Percentiles rank a stretch among this genome's conserved stretches.
Evolutionary conservation across 2,888 invertebrate genomes (phyloP).

Genomic region (Ormyrus rosae): DNA sequence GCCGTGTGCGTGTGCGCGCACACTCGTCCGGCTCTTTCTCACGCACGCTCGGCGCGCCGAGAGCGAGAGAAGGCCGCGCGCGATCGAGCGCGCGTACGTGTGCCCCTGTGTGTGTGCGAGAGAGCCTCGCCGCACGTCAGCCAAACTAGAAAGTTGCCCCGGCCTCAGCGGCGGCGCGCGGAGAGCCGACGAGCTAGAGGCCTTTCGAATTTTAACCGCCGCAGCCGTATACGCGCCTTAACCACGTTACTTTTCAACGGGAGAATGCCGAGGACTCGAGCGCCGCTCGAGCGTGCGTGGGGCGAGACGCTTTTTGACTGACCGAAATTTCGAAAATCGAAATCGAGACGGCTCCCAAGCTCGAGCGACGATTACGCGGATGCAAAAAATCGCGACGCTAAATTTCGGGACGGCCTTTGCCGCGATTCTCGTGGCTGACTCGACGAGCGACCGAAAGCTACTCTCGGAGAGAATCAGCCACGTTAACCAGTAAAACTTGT

Average conservation of each 20-base stretch:
- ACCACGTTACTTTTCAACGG: slow-evolving; percentile 54
- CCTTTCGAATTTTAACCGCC: slow-evolving; percentile 74
- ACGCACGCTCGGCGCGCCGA: neutral
- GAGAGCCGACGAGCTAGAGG: slow-evolving; percentile 64
- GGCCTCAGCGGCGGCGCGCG: slow-evolving; percentile 40
- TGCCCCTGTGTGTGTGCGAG: neutral
- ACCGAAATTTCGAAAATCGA: neutral
- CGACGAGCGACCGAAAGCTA: too few relatives aligned
- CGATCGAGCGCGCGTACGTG: neutral
- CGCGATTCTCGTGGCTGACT: too few relatives aligned
- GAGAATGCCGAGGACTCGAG: slow-evolving; percentile 51
- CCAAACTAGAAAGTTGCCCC: slow-evolving; percentile 76
- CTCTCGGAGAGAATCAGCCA: too few relatives aligned
- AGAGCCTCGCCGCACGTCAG: slow-evolving; percentile 62
- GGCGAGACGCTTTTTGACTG: neutral
- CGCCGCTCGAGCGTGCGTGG: neutral
- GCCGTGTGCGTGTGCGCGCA: neutral
- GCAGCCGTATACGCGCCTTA: slow-evolving; percentile 29
- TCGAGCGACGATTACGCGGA: too few relatives aligned
- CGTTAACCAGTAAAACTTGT: too few relatives aligned
- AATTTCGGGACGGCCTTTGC: too few relatives aligned
- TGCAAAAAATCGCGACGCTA: too few relatives aligned
- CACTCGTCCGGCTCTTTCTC: neutral
- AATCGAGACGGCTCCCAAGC: too few relatives aligned
- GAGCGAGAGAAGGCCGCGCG: slow-evolving; percentile 25